Evolutionary conservation across 2,113 vertebrate genomes (phyloP), one percentile per base, ranked within the genome.

Genomic region (Narcine bancroftii): DNA sequence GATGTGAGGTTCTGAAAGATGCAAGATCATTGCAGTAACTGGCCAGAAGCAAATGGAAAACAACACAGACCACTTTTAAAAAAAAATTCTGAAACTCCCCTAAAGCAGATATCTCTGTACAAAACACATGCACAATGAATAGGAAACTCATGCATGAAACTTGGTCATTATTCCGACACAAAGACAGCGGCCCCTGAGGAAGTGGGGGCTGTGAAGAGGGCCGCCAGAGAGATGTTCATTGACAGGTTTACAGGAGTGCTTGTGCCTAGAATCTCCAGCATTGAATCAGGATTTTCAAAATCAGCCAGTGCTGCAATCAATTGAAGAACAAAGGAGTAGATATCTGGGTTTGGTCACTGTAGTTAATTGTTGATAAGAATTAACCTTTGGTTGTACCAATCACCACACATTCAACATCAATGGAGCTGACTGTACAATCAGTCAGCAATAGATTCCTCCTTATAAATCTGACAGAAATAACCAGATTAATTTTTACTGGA

Each of bases 71-170:
- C 33, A 60, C 50, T 17, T 87, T 87, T 36, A 87, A 83, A 56
- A 29, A 33, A 81, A 81, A 24, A 69, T 24, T 24, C 77, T 11
- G 24, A 87, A n/a, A 87, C 53, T 10, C 33, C 17, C 53, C 81
- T n/a, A 42, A 21, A 87, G 81, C 15, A 87, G 81, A 63, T 60
- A 87, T 6, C 53, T 60, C 53, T 36, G 53, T 87, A 87, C 53
- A 87, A 87, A 56, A 60, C 33, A 36, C 81, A 87, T 87, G 81
- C 81, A 63, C 33, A 87, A 60, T 63, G 7, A 63, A 36, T 29
- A 85, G n/a, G 53, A 60, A n/a, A 87, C 53, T 42, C 81, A 87
- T 87, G 81, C 81, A 87, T 87, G 81, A 87, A 87, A 87, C 81
- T n/a, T 87, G 81, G 81, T 60, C 81, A 87, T 87, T n/a, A 87